phyloP scores from a whole-genome alignment of 2,797 vertebrate species.

The Phoxinus dragarum region DNA sequence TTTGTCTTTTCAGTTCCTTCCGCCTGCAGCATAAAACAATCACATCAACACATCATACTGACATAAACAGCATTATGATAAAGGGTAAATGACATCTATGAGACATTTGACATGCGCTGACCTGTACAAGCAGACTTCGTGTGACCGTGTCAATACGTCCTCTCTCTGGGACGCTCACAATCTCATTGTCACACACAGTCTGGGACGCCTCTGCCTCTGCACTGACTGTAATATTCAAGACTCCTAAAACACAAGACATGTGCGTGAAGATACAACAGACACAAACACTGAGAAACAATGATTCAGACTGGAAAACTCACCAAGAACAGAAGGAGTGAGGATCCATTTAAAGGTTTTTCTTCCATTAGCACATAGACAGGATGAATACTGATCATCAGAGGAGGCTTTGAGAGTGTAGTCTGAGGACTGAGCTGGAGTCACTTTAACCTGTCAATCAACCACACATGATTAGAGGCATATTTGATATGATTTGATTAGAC shows the following conservation, averaged over 20 bases:
- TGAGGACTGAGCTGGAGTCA: slow-evolving; percentile 59
- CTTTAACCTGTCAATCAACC: slow-evolving; percentile 64
- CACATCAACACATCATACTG: neutral
- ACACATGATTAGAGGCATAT: neutral
- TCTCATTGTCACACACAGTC: slow-evolving; percentile 71
- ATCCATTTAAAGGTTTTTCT: slow-evolving; percentile 72
- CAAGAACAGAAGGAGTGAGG: slow-evolving; percentile 64
- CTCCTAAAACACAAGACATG: slow-evolving; percentile 66
- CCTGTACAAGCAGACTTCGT: slow-evolving; percentile 72
- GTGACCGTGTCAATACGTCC: slow-evolving; percentile 75
- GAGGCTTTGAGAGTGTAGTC: slow-evolving; percentile 66
- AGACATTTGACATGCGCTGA: slow-evolving; percentile 29
- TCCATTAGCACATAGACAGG: slow-evolving; percentile 71
- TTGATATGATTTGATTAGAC: neutral
- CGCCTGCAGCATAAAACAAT: slow-evolving; percentile 61
- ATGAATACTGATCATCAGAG: slow-evolving; percentile 58
- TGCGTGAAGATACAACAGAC: neutral
- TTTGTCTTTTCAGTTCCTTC: slow-evolving; percentile 68
- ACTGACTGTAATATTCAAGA: slow-evolving; percentile 75
- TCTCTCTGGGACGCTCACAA: slow-evolving; percentile 67
- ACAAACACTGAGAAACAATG: slow-evolving; percentile 5
- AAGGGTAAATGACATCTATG: neutral
- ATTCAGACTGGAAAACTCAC: slow-evolving; percentile 58
- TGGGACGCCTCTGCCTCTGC: slow-evolving; percentile 75
- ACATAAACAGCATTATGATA: neutral